Conservation (phyloP, 2,888 invertebrate genomes). For the Sylvicola cinctus region DNA sequence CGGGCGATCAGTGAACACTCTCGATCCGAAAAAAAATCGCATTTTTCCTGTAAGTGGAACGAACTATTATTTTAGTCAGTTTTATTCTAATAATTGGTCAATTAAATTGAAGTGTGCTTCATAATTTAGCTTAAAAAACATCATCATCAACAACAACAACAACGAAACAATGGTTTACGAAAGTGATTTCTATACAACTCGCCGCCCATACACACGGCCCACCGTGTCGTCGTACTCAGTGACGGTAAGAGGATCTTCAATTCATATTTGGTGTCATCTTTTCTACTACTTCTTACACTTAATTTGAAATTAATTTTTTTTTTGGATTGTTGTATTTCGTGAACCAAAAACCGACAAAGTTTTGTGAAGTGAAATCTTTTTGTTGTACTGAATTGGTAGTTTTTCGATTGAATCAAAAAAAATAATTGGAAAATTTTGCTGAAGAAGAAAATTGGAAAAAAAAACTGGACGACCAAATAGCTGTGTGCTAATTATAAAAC, state of each 20-base stretch:
- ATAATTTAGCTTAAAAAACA: slow-evolving; percentile 4
- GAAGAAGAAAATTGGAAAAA: too few species aligned
- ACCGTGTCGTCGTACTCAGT: slow-evolving; percentile 49
- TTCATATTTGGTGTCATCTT: not conserved
- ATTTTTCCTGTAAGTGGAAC: not conserved
- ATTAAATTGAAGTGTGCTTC: not conserved
- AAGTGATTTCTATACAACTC: slow-evolving; percentile 78
- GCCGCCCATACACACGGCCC: slow-evolving; percentile 61
- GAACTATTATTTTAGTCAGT: too few species aligned
- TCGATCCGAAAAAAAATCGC: not conserved
- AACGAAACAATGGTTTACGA: slow-evolving; percentile 59
- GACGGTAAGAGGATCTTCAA: slow-evolving; percentile 33
- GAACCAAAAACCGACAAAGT: not conserved
- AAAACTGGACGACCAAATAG: too few species aligned
- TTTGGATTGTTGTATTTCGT: not conserved
- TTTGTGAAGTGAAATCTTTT: too few species aligned
- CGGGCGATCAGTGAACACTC: slow-evolving; percentile 3
- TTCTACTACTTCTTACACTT: not conserved
- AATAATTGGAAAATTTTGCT: too few species aligned
- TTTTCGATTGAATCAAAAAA: too few species aligned
- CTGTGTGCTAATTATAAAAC: too few species aligned
- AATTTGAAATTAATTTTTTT: not conserved
- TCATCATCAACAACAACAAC: slow-evolving; percentile 17
- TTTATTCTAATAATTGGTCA: not conserved
- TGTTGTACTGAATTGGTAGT: too few species aligned